These are phyloP conservation scores for Mesocricetus auratus DNA, from an alignment of 2,113 vertebrate genomes.

Conservation along the genomic window DNA sequence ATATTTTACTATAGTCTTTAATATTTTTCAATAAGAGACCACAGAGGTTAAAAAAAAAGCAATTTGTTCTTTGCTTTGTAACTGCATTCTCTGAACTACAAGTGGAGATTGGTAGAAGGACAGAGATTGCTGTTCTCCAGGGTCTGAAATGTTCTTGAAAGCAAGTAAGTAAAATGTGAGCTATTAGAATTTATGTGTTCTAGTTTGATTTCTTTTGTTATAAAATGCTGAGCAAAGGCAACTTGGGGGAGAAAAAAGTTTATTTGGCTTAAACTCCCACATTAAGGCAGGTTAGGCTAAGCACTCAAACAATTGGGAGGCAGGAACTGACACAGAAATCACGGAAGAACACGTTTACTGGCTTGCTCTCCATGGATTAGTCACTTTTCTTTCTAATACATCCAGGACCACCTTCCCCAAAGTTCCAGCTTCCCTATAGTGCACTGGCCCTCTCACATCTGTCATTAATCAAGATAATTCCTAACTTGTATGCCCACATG, in stretches of 20 bases:
- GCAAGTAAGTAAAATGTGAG: neutral
- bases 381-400: neutral
- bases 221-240: neutral
- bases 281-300: neutral
- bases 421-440: neutral
- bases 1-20: conserved; percentile 49
- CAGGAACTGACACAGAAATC: neutral
- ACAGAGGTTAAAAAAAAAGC: conserved; percentile 39
- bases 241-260: neutral
- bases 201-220: neutral
- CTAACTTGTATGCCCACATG: neutral
- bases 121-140: neutral
- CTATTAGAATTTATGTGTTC: neutral
- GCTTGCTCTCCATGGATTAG: neutral
- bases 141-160: neutral
- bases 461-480: neutral
- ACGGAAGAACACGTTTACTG: neutral
- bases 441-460: neutral
- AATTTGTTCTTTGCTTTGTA: conserved; percentile 4
- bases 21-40: conserved; percentile 34
- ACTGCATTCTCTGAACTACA: neutral
- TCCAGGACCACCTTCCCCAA: too few relatives aligned
- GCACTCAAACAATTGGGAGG: neutral
- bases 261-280: neutral
- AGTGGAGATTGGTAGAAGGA: neutral